These are phyloP conservation scores for Pangasius sanitwongsei DNA, from an alignment of 2,797 vertebrate genomes.

Conservation along the genomic window DNA sequence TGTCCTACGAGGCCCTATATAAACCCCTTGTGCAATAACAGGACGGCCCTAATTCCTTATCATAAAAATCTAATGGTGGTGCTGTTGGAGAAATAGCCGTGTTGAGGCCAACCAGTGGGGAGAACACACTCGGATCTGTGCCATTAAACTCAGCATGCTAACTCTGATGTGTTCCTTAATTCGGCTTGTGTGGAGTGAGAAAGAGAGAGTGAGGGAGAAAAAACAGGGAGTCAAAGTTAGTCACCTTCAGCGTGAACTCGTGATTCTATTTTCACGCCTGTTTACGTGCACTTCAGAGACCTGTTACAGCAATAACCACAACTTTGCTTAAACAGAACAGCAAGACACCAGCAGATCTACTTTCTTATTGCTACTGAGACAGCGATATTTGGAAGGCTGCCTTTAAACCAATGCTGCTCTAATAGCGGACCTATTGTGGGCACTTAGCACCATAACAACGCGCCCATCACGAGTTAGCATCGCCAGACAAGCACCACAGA, in stretches of 20 bases:
- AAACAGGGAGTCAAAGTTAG: constrained; percentile 35
- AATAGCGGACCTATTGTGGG: constrained; percentile 50
- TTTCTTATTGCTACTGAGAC: constrained; percentile 47
- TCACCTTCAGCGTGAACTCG: constrained; percentile 54
- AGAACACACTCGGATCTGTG: constrained; percentile 48
- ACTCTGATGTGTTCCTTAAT: constrained; percentile 59
- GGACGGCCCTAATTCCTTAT: constrained; percentile 62
- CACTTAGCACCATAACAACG: constrained; percentile 45
- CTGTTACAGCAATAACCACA: constrained; percentile 52
- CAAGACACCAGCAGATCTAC: constrained; percentile 53
- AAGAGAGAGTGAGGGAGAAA: constrained; percentile 29
- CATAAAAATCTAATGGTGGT: constrained; percentile 63
- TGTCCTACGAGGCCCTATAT: constrained; percentile 53
- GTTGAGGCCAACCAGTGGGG: constrained; percentile 57
- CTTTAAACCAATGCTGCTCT: constrained; percentile 47
- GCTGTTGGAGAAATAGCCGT: constrained; percentile 55
- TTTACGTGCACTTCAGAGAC: constrained; percentile 54
- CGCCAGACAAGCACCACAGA: constrained; percentile 33
- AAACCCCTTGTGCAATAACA: constrained; percentile 59
- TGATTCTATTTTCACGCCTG: constrained; percentile 49
- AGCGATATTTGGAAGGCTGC: constrained; percentile 50
- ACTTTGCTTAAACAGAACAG: constrained; percentile 54
- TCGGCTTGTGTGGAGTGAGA: constrained; percentile 39
- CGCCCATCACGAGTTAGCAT: constrained; percentile 41
- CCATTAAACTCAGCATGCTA: constrained; percentile 61